Percentiles rank a stretch among this genome's conserved stretches.
These are phyloP conservation scores for Drosophila lacteicornis DNA, from an alignment of 1,140 invertebrate genomes.

Conservation along the genomic window DNA sequence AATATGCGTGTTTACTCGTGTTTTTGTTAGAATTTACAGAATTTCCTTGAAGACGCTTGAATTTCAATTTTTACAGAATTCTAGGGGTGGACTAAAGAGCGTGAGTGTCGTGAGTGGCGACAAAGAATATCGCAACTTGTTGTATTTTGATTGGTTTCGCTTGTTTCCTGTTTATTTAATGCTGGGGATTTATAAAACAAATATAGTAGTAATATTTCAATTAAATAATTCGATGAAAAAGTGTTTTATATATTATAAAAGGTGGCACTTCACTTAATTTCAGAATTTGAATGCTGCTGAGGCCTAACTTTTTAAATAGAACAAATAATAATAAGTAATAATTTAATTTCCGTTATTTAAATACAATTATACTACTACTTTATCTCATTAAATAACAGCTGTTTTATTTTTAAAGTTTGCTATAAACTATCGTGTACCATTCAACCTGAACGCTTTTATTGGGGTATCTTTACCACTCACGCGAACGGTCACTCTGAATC, in stretches of 20 bases:
- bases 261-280: no score
- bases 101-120: constrained; percentile 2
- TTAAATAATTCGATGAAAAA: no score
- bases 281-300: no score
- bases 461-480: background rate
- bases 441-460: background rate
- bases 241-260: no score
- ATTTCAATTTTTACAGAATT: constrained; percentile 1
- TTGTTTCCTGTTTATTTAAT: background rate
- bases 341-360: no score
- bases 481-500: constrained; percentile 20
- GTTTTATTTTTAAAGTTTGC: background rate
- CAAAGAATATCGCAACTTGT: background rate
- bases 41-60: constrained; percentile 14
- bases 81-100: constrained; percentile 8
- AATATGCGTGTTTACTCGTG: background rate
- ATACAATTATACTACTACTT: background rate
- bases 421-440: constrained; percentile 17
- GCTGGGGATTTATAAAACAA: background rate
- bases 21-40: background rate
- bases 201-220: background rate
- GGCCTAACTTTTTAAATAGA: no score
- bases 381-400: background rate
- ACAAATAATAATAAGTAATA: no score
- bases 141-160: background rate